Conservation (phyloP, 2,113 vertebrate species). For the Scatophagus argus region DNA sequence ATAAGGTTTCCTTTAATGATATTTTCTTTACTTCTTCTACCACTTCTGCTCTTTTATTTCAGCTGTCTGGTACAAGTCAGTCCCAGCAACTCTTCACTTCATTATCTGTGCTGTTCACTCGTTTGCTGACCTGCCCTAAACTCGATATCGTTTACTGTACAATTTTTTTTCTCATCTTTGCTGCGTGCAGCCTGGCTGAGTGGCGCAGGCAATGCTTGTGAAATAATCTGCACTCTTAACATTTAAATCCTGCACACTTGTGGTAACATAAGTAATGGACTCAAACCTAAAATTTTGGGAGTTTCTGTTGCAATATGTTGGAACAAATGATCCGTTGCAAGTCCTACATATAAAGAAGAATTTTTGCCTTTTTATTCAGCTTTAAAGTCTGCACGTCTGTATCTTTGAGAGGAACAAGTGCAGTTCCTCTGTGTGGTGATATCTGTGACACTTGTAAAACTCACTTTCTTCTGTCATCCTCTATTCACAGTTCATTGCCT, state of each 20-base stretch:
- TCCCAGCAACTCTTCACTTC: too few species aligned
- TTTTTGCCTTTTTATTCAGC: neutral
- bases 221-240: neutral
- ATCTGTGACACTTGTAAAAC: neutral
- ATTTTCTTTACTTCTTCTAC: neutral
- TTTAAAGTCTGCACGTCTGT: neutral
- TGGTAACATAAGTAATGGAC: neutral
- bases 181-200: neutral
- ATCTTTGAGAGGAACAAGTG: too few species aligned
- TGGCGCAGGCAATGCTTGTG: neutral
- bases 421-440: neutral
- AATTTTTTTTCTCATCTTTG: neutral
- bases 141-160: neutral
- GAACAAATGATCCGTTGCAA: too few species aligned
- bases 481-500: constrained; percentile 47
- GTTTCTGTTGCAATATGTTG: too few species aligned
- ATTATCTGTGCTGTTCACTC: neutral
- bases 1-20: neutral
- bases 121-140: neutral
- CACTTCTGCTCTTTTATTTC: neutral
- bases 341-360: too few species aligned
- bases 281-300: too few species aligned
- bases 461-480: constrained; percentile 5
- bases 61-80: too few species aligned
- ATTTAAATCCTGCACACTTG: neutral